Percentiles rank a stretch among this genome's conserved stretches.
Evolutionary conservation across 2,797 vertebrate species (phyloP).

Genomic region (Pygocentrus nattereri): DNA sequence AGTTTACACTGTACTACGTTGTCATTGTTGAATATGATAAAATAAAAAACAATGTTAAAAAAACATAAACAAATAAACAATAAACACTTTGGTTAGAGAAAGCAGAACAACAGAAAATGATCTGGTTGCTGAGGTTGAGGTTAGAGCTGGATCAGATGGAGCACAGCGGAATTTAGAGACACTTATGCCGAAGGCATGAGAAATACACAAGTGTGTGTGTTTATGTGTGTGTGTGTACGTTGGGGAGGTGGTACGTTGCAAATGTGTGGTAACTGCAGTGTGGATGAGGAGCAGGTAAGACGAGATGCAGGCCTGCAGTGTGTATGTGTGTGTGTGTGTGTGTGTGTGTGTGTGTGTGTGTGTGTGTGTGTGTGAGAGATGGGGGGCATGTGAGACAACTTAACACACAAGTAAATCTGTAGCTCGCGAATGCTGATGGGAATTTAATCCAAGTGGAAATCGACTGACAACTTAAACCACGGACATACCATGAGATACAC

Average conservation of each 20-base stretch:
- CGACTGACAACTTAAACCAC: conserved; percentile 29
- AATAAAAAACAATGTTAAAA: too few species aligned
- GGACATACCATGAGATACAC: conserved; percentile 41
- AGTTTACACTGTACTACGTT: too few species aligned
- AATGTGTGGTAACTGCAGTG: conserved; percentile 17
- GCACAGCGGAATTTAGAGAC: too few species aligned
- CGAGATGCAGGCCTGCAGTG: neutral
- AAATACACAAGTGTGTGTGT: neutral
- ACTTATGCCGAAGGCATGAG: too few species aligned
- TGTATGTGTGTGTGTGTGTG: conserved; percentile 20
- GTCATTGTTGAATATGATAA: too few species aligned
- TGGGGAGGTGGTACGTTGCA: neutral
- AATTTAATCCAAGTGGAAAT: conserved; percentile 13
- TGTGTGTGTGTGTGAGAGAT: conserved; percentile 11
- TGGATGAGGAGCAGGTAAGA: neutral
- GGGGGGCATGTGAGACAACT: neutral
- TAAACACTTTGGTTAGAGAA: too few species aligned
- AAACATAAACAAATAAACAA: too few species aligned
- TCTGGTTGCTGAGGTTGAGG: too few species aligned
- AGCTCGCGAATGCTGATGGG: conserved; percentile 2
- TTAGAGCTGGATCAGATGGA: too few species aligned
- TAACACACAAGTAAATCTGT: neutral
- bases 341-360: neutral
- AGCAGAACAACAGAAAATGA: too few species aligned
- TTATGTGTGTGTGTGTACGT: conserved; percentile 6